Evolutionary conservation across 2,797 vertebrate species (phyloP).

Genomic region (Macrochelys suwanniensis): DNA sequence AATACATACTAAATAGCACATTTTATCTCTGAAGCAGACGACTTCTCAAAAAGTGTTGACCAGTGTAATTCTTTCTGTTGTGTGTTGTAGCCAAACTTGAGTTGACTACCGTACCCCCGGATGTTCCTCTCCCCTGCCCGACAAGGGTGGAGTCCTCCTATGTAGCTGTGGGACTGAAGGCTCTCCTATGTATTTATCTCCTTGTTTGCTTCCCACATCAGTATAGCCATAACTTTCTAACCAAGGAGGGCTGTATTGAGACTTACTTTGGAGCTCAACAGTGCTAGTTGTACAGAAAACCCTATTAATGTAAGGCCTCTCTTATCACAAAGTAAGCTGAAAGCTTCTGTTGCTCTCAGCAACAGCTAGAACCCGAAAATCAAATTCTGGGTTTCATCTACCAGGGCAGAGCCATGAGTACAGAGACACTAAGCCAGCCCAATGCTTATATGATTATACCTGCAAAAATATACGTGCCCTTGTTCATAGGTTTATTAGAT

Average conservation of each 20-base stretch:
- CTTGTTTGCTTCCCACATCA: neutral
- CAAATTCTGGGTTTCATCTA: neutral
- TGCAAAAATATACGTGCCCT: neutral
- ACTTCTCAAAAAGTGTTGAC: too few relatives aligned
- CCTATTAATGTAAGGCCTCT: rapidly evolving
- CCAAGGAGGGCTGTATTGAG: neutral
- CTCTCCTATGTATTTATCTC: neutral
- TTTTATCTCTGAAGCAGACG: too few relatives aligned
- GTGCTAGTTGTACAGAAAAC: neutral
- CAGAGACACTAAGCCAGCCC: neutral
- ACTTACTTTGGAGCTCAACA: neutral
- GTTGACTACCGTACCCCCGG: neutral
- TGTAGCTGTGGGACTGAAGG: neutral
- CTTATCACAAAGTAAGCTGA: neutral
- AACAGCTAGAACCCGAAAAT: neutral
- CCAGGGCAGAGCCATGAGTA: neutral
- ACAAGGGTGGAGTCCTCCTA: neutral
- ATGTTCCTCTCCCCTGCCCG: neutral
- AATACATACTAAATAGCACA: too few relatives aligned
- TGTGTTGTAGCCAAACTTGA: neutral
- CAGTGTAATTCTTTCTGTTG: neutral
- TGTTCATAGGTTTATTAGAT: neutral
- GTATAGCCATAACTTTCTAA: neutral
- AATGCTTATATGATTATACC: neutral
- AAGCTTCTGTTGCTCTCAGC: neutral